A percentile compares a stretch with the other conserved stretches of the same genome.
Evolutionary conservation across 2,113 vertebrate genomes (phyloP).

Genomic region (Shinisaurus crocodilurus): DNA sequence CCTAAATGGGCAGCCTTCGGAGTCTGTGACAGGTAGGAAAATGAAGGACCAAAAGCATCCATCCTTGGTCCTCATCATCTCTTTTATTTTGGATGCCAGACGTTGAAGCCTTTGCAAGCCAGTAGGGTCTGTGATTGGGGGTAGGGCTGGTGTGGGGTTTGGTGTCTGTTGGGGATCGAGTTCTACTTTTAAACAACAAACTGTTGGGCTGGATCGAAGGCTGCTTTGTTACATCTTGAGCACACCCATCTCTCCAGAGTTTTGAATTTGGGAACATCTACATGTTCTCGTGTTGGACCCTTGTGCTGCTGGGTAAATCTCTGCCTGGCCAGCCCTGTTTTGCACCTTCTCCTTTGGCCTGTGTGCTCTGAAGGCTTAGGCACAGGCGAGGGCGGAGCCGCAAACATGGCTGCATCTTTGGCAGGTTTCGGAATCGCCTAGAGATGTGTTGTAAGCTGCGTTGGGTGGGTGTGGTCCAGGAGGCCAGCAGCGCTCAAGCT

Average conservation of each 20-base stretch:
- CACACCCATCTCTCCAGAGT: too few relatives aligned
- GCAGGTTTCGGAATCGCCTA: not conserved
- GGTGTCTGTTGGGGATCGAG: not conserved
- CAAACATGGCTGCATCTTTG: not conserved
- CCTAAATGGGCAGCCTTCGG: not conserved
- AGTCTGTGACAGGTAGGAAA: slow-evolving; percentile 5
- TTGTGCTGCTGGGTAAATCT: not conserved
- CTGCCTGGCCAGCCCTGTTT: not conserved
- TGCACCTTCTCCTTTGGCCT: not conserved
- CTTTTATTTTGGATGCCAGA: not conserved
- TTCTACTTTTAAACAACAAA: not conserved
- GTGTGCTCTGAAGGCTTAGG: not conserved
- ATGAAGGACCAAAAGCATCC: not conserved
- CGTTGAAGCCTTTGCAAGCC: not conserved
- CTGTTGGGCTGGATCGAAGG: not conserved
- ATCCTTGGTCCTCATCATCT: not conserved
- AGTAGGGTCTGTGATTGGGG: not conserved
- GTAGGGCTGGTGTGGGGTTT: not conserved
- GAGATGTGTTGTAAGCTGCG: not conserved
- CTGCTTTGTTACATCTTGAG: not conserved
- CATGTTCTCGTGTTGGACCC: not conserved
- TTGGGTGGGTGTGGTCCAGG: not conserved
- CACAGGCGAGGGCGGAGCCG: not conserved
- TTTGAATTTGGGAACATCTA: not conserved
- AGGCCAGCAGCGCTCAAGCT: not conserved